Percentiles rank a stretch among this genome's conserved stretches.
phyloP scores from a whole-genome alignment of 2,888 invertebrate genomes.

The Orthonevra nobilis region DNA sequence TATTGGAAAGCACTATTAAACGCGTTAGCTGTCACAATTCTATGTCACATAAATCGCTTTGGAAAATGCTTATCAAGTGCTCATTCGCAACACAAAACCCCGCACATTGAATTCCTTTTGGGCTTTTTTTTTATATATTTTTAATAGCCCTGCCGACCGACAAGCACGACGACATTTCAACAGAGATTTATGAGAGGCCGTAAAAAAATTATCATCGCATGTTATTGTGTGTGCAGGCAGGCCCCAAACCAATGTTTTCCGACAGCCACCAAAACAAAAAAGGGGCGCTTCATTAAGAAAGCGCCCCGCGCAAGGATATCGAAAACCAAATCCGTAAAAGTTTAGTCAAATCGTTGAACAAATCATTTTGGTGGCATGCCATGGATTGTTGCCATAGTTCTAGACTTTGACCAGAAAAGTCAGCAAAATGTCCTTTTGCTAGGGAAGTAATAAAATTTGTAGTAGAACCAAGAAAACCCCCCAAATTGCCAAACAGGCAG shows the following conservation, averaged over 20 bases:
- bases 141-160: constrained; percentile 14
- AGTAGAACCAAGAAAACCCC: too few species aligned
- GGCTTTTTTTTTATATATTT: too few species aligned
- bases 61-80: constrained; percentile 31
- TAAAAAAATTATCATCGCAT: constrained; percentile 55
- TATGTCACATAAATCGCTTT: constrained; percentile 27
- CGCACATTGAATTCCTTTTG: constrained; percentile 32
- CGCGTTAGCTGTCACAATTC: constrained; percentile 19
- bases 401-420: too few species aligned
- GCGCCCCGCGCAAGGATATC: constrained; percentile 39
- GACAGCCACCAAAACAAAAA: neutral
- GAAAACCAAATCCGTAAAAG: constrained; percentile 11
- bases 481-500: constrained; percentile 47
- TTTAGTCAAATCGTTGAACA: constrained; percentile 61
- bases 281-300: constrained; percentile 50
- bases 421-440: constrained; percentile 45
- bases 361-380: constrained; percentile 62
- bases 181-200: constrained; percentile 40
- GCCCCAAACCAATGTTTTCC: neutral
- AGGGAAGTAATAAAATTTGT: constrained; percentile 60
- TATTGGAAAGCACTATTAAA: constrained; percentile 45
- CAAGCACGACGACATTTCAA: neutral
- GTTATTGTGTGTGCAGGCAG: constrained; percentile 32
- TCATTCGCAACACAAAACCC: constrained; percentile 29
- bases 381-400: constrained; percentile 55